Evolutionary conservation across 2,888 invertebrate species (phyloP).

Genomic region (Orthosia incerta): DNA sequence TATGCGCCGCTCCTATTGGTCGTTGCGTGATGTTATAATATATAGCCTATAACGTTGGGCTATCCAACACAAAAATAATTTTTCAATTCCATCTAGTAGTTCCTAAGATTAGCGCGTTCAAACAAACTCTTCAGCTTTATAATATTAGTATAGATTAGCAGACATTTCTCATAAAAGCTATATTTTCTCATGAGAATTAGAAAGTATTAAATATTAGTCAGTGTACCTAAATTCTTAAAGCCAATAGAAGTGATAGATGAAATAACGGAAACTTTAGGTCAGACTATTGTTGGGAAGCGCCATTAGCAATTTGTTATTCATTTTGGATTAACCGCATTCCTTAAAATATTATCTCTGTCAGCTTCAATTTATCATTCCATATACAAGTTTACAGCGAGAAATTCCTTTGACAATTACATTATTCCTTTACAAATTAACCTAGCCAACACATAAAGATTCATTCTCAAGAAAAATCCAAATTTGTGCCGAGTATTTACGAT

Average conservation of each 20-base stretch:
- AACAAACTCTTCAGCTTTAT: too few relatives aligned
- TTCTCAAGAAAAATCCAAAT: conserved; percentile 36
- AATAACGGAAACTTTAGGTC: neutral
- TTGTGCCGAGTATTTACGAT: conserved; percentile 48
- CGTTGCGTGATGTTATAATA: too few relatives aligned
- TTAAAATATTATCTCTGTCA: conserved; percentile 25
- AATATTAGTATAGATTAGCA: too few relatives aligned
- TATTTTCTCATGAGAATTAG: neutral
- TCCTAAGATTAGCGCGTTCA: too few relatives aligned
- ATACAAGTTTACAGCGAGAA: conserved; percentile 15
- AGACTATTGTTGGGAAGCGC: conserved; percentile 24
- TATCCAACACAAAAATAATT: too few relatives aligned
- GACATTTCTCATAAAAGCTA: neutral
- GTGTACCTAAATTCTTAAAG: neutral
- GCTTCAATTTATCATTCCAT: conserved; percentile 33
- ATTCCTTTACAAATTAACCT: conserved; percentile 14
- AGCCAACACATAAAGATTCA: conserved; percentile 13
- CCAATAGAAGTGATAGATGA: neutral
- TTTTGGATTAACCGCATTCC: conserved; percentile 11
- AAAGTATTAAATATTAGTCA: conserved; percentile 6
- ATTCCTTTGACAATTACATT: conserved; percentile 18
- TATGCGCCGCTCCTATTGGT: too few relatives aligned
- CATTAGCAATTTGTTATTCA: conserved; percentile 3
- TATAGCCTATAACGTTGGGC: too few relatives aligned
- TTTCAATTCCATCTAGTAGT: too few relatives aligned